phyloP scores from a whole-genome alignment of 2,888 invertebrate species.

The Campaea margaritaria region DNA sequence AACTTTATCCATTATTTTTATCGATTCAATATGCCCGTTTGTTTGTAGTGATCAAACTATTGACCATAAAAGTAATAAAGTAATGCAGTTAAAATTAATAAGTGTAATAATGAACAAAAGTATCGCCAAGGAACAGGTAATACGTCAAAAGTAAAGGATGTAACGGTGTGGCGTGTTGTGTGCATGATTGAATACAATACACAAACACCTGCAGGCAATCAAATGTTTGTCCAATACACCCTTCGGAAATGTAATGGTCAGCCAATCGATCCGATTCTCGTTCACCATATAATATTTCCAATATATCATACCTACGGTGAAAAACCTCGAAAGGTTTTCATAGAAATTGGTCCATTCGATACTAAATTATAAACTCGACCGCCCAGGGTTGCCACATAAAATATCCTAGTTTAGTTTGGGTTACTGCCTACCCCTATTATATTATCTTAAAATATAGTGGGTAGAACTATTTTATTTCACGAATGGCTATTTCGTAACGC shows the following conservation, averaged over 20 bases:
- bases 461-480: slow-evolving; percentile 1
- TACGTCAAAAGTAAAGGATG: too few species aligned
- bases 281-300: slow-evolving; percentile 6
- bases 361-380: slow-evolving; percentile 25
- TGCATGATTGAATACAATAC: too few species aligned
- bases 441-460: slow-evolving; percentile 12
- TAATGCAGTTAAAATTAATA: too few species aligned
- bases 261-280: neutral
- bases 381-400: slow-evolving; percentile 17
- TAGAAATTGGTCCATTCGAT: slow-evolving; percentile 19
- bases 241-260: neutral
- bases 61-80: too few species aligned
- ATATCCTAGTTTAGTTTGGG: slow-evolving; percentile 8
- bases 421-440: neutral
- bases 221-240: neutral
- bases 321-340: slow-evolving; percentile 26
- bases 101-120: too few species aligned
- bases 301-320: slow-evolving; percentile 5
- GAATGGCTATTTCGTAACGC: too few species aligned
- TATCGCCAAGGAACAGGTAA: too few species aligned
- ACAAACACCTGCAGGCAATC: too few species aligned
- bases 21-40: too few species aligned
- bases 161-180: too few species aligned
- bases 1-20: too few species aligned
- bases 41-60: too few species aligned